Evolutionary conservation across 2,797 vertebrate species (phyloP).

Genomic region (Fistularia tabacaria): DNA sequence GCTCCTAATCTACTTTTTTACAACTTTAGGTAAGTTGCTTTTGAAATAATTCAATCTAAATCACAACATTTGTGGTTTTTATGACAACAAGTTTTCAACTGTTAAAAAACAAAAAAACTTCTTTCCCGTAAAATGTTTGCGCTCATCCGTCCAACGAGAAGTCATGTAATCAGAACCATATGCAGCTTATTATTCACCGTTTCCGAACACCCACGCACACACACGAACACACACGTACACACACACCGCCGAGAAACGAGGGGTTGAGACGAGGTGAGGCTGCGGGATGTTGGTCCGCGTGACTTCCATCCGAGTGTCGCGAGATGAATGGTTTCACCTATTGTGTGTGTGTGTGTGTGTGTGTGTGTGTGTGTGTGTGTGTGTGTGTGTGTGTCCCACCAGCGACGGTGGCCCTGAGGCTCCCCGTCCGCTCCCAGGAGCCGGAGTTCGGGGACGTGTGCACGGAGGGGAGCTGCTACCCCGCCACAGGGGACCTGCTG

Average conservation of each 20-base stretch:
- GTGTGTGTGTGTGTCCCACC: slow-evolving; percentile 2
- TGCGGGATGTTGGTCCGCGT: too few relatives aligned
- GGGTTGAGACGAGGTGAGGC: too few relatives aligned
- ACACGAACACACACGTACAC: too few relatives aligned
- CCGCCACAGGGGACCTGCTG: slow-evolving; percentile 92
- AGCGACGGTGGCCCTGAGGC: slow-evolving; percentile 62
- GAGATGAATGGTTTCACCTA: too few relatives aligned
- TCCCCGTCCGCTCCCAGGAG: slow-evolving; percentile 59
- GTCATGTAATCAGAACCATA: slow-evolving; percentile 46
- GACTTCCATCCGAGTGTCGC: too few relatives aligned
- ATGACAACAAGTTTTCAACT: neutral
- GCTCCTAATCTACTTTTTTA: slow-evolving; percentile 44
- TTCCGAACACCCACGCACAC: neutral
- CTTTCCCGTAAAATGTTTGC: neutral
- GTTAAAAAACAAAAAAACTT: neutral
- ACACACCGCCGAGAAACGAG: too few relatives aligned
- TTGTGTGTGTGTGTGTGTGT: too few relatives aligned
- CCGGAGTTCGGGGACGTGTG: slow-evolving; percentile 86
- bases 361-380: too few relatives aligned
- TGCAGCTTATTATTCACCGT: slow-evolving; percentile 24
- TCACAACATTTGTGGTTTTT: neutral
- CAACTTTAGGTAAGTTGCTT: slow-evolving; percentile 65
- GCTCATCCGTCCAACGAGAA: slow-evolving; percentile 9
- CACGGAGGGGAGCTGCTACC: slow-evolving; percentile 94
- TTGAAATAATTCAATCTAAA: neutral